Percentiles rank a stretch among this genome's conserved stretches.
Conservation (phyloP, 2,113 vertebrate species). For the Agapornis roseicollis region DNA sequence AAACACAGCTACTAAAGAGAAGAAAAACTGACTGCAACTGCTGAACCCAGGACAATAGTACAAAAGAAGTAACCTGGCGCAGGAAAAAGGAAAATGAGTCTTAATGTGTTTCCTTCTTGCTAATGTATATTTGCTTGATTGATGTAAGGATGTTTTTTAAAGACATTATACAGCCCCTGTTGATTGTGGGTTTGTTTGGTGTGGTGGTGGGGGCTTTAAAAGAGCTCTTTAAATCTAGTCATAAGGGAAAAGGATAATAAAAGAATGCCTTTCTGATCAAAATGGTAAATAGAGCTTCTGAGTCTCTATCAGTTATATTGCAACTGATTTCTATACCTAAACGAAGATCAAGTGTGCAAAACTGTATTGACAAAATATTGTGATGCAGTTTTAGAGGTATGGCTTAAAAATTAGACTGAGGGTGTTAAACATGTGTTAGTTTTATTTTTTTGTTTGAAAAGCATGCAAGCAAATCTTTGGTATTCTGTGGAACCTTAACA, state of each 20-base stretch:
- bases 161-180: not conserved
- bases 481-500: not conserved
- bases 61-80: slow-evolving; percentile 43
- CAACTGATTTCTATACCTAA: not conserved
- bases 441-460: not conserved
- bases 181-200: not conserved
- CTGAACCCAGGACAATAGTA: too few relatives aligned
- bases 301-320: not conserved
- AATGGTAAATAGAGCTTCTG: not conserved
- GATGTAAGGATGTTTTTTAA: not conserved
- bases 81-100: slow-evolving; percentile 44
- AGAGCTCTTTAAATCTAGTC: not conserved
- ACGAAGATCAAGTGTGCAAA: not conserved
- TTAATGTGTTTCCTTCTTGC: slow-evolving; percentile 40
- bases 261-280: not conserved
- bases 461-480: not conserved
- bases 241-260: not conserved
- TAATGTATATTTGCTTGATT: slow-evolving; percentile 43
- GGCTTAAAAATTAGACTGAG: not conserved
- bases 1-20: too few relatives aligned
- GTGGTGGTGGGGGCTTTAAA: not conserved
- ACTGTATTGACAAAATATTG: not conserved
- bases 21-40: too few relatives aligned
- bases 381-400: not conserved
- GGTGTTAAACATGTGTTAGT: not conserved